Percentiles rank a stretch among this genome's conserved stretches.
These are phyloP conservation scores for Diaperis boleti DNA, from an alignment of 2,888 invertebrate genomes.

Conservation along the genomic window DNA sequence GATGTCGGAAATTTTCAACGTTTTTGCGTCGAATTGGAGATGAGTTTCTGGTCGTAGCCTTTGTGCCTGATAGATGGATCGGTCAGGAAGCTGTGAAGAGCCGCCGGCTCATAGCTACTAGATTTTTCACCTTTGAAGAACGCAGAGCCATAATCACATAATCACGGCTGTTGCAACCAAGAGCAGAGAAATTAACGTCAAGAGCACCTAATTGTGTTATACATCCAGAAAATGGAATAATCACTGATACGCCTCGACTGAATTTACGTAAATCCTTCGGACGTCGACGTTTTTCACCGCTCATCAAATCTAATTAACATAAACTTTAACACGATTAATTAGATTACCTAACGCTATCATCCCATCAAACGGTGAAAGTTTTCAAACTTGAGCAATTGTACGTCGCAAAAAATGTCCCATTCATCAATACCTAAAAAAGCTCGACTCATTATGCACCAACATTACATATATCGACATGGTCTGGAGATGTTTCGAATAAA, in stretches of 20 bases:
- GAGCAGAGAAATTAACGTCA: constrained; percentile 11
- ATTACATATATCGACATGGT: constrained; percentile 20
- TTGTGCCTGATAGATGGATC: constrained; percentile 4
- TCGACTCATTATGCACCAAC: constrained; percentile 14
- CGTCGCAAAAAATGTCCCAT: neutral
- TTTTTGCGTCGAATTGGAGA: constrained; percentile 9
- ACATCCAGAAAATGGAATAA: neutral
- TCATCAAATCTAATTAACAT: constrained; percentile 6
- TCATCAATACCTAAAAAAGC: constrained; percentile 1
- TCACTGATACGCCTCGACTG: neutral
- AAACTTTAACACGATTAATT: constrained; percentile 9
- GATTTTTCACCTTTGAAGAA: constrained; percentile 19
- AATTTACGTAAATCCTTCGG: too few species aligned
- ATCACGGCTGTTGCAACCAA: constrained; percentile 6
- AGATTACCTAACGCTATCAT: constrained; percentile 9
- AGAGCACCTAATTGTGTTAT: constrained; percentile 16
- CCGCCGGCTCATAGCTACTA: constrained; percentile 24
- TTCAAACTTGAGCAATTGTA: neutral
- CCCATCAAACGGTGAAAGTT: constrained; percentile 13
- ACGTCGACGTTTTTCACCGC: too few species aligned
- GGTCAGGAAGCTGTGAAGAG: constrained; percentile 27
- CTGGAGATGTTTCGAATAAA: constrained; percentile 25
- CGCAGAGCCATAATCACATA: constrained; percentile 21
- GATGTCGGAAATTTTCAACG: constrained; percentile 12
- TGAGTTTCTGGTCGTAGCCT: constrained; percentile 9